phyloP scores from a whole-genome alignment of 2,797 vertebrate species.

The Myripristis murdjan region DNA sequence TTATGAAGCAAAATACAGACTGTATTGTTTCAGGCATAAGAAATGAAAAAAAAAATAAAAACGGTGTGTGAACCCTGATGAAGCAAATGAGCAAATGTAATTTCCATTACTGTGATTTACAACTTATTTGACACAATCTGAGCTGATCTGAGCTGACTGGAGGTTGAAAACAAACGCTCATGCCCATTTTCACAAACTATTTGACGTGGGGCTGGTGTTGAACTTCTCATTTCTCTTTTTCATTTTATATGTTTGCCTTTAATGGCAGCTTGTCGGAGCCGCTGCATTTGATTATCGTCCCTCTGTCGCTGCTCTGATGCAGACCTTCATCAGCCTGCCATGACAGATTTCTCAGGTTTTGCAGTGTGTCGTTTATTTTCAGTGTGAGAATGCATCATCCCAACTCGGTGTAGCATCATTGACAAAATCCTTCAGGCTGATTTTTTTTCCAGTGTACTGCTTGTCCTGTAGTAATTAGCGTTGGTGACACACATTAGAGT shows the following conservation, averaged over 20 bases:
- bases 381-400: too few species aligned
- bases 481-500: too few species aligned
- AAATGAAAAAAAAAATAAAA: too few species aligned
- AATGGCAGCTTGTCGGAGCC: constrained; percentile 16
- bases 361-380: constrained; percentile 3
- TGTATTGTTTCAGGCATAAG: too few species aligned
- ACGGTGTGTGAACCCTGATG: too few species aligned
- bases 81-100: too few species aligned
- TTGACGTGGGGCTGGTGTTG: background rate
- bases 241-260: constrained; percentile 9
- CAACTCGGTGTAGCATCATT: too few species aligned
- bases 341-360: constrained; percentile 20
- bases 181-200: background rate
- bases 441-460: background rate
- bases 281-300: constrained; percentile 30
- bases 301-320: constrained; percentile 15
- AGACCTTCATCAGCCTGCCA: constrained; percentile 22
- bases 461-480: background rate
- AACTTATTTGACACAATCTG: background rate
- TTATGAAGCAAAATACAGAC: too few species aligned
- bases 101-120: too few species aligned
- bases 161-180: background rate
- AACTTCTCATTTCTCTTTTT: background rate
- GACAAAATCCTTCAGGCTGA: too few species aligned
- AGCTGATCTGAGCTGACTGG: too few species aligned